A percentile compares a stretch with the other conserved stretches of the same genome.
These are phyloP conservation scores for Cygnus olor DNA, from an alignment of 2,797 vertebrate species.

Conservation along the genomic window DNA sequence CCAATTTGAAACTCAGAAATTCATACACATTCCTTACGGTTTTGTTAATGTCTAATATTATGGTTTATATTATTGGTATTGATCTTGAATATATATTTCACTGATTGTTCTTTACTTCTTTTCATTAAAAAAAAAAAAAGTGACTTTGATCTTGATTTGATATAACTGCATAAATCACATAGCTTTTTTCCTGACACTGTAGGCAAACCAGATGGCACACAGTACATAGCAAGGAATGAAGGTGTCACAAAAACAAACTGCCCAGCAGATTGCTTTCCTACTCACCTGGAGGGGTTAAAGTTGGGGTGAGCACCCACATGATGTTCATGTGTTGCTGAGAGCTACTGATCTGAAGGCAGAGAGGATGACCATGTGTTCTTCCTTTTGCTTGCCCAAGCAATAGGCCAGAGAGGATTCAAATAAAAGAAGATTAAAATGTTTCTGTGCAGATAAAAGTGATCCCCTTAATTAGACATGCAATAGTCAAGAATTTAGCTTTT, in stretches of 20 bases:
- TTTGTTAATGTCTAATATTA: background rate
- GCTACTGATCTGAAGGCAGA: background rate
- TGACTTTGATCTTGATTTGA: background rate
- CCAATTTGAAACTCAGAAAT: background rate
- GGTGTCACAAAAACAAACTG: background rate
- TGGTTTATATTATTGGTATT: background rate
- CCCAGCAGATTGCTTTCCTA: background rate
- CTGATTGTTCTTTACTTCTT: background rate
- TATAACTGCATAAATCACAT: background rate
- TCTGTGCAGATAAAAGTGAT: background rate
- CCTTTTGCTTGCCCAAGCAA: background rate
- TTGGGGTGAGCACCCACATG: background rate
- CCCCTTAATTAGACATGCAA: background rate
- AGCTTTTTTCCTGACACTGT: background rate
- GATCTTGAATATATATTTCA: background rate
- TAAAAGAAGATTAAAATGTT: background rate
- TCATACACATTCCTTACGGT: accelerated
- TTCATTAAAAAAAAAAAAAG: background rate
- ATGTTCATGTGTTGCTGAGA: background rate
- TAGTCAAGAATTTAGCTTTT: background rate
- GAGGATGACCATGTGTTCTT: background rate
- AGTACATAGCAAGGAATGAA: background rate
- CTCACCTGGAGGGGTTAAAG: background rate
- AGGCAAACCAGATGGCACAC: background rate
- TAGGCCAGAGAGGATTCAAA: background rate